These are phyloP conservation scores for Uropetala carovei DNA, from an alignment of 2,888 invertebrate genomes.

Conservation along the genomic window DNA sequence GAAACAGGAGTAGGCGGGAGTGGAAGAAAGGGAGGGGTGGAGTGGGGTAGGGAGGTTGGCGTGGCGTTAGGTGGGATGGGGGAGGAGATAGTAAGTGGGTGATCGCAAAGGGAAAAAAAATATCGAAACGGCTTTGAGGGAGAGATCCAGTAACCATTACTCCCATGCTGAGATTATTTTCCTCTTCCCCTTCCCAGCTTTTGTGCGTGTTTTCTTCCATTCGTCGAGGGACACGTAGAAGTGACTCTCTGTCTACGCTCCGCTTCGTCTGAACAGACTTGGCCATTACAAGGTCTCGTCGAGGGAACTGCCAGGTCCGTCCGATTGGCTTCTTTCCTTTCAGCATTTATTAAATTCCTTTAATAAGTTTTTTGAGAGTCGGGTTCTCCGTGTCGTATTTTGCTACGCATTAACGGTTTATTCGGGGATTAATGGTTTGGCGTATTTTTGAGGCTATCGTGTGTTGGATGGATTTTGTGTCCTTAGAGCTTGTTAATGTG, in stretches of 20 bases:
- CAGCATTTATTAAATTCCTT: slow-evolving; percentile 15
- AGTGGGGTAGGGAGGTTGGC: too few relatives aligned
- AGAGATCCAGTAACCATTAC: slow-evolving; percentile 30
- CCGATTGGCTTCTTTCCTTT: not conserved
- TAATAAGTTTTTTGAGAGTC: not conserved
- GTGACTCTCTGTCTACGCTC: not conserved
- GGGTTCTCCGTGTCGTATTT: not conserved
- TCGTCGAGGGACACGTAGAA: not conserved
- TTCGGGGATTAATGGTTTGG: not conserved
- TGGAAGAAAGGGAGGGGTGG: not conserved
- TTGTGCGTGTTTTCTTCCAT: not conserved
- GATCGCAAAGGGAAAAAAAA: not conserved
- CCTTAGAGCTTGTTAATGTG: not conserved
- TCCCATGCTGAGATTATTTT: slow-evolving; percentile 21
- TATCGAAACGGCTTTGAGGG: not conserved
- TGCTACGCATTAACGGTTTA: slow-evolving; percentile 16
- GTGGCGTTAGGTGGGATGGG: not conserved
- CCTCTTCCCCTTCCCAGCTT: not conserved
- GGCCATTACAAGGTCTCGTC: not conserved
- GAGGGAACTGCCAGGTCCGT: not conserved
- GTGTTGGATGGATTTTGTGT: not conserved
- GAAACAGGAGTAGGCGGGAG: not conserved
- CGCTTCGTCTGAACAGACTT: not conserved
- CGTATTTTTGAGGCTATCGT: not conserved
- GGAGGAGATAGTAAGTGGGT: not conserved